Conservation (phyloP, 1,140 invertebrate species). For the Arion vulgaris region DNA sequence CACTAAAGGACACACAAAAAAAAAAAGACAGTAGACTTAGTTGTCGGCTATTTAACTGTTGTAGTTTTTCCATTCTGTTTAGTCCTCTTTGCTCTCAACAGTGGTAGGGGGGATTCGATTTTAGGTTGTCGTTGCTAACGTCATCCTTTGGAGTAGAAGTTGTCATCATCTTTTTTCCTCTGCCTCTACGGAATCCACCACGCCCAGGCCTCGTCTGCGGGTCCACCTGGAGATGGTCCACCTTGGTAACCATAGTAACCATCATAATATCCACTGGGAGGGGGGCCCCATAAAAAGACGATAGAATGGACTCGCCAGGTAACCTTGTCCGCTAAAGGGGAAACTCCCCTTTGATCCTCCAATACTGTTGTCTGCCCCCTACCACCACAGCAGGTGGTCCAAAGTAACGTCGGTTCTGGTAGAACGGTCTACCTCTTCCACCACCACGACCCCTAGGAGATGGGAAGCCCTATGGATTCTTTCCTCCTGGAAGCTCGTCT, state of each 20-base stretch:
- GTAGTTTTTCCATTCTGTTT: neutral
- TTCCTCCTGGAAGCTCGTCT: slow-evolving; percentile 32
- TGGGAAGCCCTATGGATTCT: neutral
- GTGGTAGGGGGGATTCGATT: slow-evolving; percentile 28
- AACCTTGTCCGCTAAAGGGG: slow-evolving; percentile 27
- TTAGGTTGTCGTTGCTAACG: slow-evolving; percentile 26
- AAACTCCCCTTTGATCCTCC: slow-evolving; percentile 27
- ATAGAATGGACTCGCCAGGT: slow-evolving; percentile 31
- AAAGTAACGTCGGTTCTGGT: slow-evolving; percentile 39
- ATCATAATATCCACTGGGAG: slow-evolving; percentile 29
- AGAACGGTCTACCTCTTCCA: slow-evolving; percentile 31
- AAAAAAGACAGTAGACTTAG: neutral
- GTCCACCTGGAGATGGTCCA: slow-evolving; percentile 50
- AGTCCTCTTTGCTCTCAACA: slow-evolving; percentile 23
- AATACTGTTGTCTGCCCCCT: neutral
- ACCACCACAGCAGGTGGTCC: slow-evolving; percentile 33
- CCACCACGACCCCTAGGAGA: slow-evolving; percentile 10
- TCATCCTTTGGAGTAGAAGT: slow-evolving; percentile 19
- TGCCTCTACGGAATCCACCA: slow-evolving; percentile 45
- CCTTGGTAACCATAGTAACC: slow-evolving; percentile 44
- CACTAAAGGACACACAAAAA: slow-evolving; percentile 30
- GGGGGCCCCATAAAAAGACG: slow-evolving; percentile 35
- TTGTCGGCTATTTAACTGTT: neutral
- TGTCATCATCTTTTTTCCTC: slow-evolving; percentile 19
- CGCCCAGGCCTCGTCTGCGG: slow-evolving; percentile 50